Base-by-base conservation (phyloP, 2,888 invertebrate species). In the Eretmocerus hayati region DNA sequence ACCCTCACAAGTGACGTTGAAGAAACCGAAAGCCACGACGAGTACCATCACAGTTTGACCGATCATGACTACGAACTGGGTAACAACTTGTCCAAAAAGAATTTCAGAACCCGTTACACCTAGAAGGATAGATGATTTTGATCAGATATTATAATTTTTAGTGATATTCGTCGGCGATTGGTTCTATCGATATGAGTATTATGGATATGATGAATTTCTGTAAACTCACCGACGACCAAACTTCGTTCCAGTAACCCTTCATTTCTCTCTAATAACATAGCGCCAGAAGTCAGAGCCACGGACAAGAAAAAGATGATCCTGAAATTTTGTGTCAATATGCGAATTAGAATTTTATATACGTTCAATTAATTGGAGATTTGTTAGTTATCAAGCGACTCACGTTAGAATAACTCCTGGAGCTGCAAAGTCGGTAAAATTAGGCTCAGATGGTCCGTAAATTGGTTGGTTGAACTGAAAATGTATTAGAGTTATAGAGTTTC, bases 241-340 rank as follows among this genome's bases (percentile, higher is more conserved):
- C 90, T 89, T 56, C 95, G 77, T 69, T 94, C 94, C 60, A 94
- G 70, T 64, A 92, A 85, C 4, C 95, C 92, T 67, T 91, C 91
- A 61, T 90, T 91, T 43, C 90, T 77, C 64, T 92, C 92, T 57
- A 90, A 79, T 61, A 92, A 77, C 85, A 92, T 87, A 6, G 91
- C 85, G 4, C 92, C 87, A 0, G 93, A 89, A 0, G 94, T 95
- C 44, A 94, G 74, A 22, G 94, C 94, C 4, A 93, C 90, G 2
- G 94, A 90, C 72, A 94, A 78, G 76, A 95, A 93, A 75, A 92
- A 95, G 36, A 93, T 87, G 36, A 94, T 90, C 33, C 90, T 90
- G 72, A 42, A 74, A 39, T 37, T 2, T 19, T 8, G 31, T 15
- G 2, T 38, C 18, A 33, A 38, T 37, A 9, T 11, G 15, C n/a